Evolutionary conservation across 1,140 invertebrate genomes (phyloP).

Genomic region (Solenopsis invicta): DNA sequence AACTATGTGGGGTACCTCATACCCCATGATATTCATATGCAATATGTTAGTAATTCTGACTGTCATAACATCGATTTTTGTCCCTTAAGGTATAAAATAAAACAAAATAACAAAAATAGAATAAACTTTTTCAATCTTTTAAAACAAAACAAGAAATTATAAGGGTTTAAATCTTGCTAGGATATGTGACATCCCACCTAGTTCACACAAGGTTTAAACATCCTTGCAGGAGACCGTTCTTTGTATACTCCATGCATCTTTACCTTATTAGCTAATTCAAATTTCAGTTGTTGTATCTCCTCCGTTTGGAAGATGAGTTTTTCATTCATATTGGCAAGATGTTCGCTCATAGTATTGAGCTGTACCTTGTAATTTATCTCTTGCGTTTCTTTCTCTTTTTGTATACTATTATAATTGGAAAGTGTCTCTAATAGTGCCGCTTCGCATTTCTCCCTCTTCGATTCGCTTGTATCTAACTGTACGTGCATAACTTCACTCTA

Average conservation of each 20-base stretch:
- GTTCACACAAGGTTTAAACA: not conserved
- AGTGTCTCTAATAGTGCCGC: slow-evolving; percentile 86
- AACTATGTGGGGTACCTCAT: no score
- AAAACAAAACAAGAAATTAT: no score
- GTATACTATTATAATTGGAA: slow-evolving; percentile 85
- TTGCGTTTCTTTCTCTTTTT: slow-evolving; percentile 87
- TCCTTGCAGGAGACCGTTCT: not conserved
- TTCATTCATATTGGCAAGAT: slow-evolving; percentile 96
- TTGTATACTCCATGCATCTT: slow-evolving; percentile 43
- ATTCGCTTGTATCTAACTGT: slow-evolving; percentile 84
- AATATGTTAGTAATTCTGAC: no score
- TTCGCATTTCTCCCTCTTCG: slow-evolving; percentile 85
- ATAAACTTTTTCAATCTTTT: no score
- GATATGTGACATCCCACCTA: no score
- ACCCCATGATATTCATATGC: no score
- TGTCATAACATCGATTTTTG: no score
- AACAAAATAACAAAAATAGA: no score
- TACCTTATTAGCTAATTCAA: slow-evolving; percentile 87
- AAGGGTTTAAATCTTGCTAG: no score
- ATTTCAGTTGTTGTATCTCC: slow-evolving; percentile 90
- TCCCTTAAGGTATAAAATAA: no score
- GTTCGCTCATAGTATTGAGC: slow-evolving; percentile 96
- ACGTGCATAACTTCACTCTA: slow-evolving; percentile 85
- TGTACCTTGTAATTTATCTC: slow-evolving; percentile 94
- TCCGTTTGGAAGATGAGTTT: slow-evolving; percentile 94